Conservation (phyloP, 2,113 vertebrate genomes). For the Chaenocephalus aceratus region DNA sequence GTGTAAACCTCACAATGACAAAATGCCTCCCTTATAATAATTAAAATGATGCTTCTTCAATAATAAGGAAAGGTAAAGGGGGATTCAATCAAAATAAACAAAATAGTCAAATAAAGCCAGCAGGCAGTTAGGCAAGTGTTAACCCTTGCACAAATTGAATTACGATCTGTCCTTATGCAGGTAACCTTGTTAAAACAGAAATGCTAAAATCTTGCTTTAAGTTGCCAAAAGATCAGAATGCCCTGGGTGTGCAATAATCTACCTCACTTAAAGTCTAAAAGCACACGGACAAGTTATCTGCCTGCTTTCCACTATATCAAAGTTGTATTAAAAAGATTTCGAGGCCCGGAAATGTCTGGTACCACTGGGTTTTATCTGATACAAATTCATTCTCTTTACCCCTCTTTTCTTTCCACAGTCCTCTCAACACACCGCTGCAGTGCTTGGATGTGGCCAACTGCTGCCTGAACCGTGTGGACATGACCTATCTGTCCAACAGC, state of each 20-base stretch:
- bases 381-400: background rate
- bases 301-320: background rate
- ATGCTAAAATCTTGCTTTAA: background rate
- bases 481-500: constrained; percentile 92
- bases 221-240: background rate
- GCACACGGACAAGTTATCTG: background rate
- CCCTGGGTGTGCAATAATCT: background rate
- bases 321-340: background rate
- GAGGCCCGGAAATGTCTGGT: background rate
- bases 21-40: background rate
- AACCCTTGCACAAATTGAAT: background rate
- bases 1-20: too few relatives aligned
- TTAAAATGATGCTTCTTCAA: background rate
- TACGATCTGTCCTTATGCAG: background rate
- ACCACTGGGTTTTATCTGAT: background rate
- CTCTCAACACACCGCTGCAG: constrained; percentile 89
- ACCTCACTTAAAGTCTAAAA: background rate
- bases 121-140: background rate
- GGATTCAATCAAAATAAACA: background rate
- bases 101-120: background rate
- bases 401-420: constrained; percentile 79
- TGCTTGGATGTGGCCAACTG: constrained; percentile 92
- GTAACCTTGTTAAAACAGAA: background rate
- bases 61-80: background rate
- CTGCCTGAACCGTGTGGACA: constrained; percentile 87